Evolutionary conservation across 2,888 invertebrate genomes (phyloP).

Genomic region (Coelopa pilipes): DNA sequence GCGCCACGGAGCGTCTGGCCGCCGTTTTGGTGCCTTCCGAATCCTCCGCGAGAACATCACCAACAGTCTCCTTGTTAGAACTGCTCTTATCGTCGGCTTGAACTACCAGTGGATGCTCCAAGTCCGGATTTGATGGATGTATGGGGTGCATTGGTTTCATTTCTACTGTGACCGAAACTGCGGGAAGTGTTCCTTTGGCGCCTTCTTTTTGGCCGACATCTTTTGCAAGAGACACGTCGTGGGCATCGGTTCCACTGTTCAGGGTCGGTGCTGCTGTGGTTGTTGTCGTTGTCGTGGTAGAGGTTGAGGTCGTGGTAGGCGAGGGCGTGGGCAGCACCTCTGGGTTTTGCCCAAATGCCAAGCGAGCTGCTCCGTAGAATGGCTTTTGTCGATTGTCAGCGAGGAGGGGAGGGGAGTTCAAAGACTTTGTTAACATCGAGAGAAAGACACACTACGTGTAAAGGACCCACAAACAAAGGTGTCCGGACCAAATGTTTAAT

Average conservation of each 20-base stretch:
- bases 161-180: slow-evolving; percentile 43
- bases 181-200: slow-evolving; percentile 43
- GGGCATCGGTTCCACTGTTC: background rate
- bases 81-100: slow-evolving; percentile 25
- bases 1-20: slow-evolving; percentile 45
- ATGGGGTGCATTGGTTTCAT: slow-evolving; percentile 13
- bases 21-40: slow-evolving; percentile 56
- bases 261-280: slow-evolving; percentile 38
- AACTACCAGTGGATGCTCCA: background rate
- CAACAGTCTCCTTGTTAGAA: slow-evolving; percentile 58
- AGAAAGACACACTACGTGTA: too few species aligned
- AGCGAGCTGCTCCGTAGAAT: slow-evolving; percentile 73
- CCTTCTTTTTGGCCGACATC: background rate
- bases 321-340: slow-evolving; percentile 64
- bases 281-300: slow-evolving; percentile 45
- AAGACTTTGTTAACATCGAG: too few species aligned
- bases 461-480: slow-evolving; percentile 32
- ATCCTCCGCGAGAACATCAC: slow-evolving; percentile 55
- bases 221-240: background rate
- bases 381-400: slow-evolving; percentile 61
- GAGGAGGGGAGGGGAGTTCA: too few species aligned
- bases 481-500: background rate
- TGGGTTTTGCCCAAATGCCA: slow-evolving; percentile 69
- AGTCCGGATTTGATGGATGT: slow-evolving; percentile 15
- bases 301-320: slow-evolving; percentile 52